These are phyloP conservation scores for Heliconius melpomene DNA, from an alignment of 1,140 invertebrate genomes.

Conservation along the genomic window DNA sequence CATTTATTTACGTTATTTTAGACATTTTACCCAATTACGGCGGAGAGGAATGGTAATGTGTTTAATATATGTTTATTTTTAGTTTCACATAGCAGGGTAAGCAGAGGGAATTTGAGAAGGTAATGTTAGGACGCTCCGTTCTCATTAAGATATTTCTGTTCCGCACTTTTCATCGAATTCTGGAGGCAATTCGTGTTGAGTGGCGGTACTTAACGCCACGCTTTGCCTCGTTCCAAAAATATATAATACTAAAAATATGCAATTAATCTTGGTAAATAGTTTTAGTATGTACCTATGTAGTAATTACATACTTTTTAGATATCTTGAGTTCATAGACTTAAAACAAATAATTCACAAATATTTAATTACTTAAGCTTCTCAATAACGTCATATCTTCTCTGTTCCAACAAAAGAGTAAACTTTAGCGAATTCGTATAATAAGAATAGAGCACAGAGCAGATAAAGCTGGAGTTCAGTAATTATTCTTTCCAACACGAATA, in stretches of 20 bases:
- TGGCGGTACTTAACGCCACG: no score
- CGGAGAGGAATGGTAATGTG: background rate
- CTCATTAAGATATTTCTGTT: no score
- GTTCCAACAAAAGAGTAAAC: background rate
- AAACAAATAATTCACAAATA: background rate
- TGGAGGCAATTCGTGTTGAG: no score
- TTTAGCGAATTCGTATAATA: background rate
- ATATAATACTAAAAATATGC: no score
- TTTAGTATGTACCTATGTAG: no score
- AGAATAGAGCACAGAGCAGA: background rate
- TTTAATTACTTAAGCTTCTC: background rate
- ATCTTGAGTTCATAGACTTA: background rate
- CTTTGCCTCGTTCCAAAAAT: no score
- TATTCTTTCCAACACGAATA: background rate
- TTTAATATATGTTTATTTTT: no score
- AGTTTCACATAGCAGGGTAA: no score
- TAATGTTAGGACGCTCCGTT: no score
- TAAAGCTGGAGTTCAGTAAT: background rate
- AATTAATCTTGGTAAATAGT: no score
- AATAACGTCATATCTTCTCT: background rate
- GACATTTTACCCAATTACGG: constrained; percentile 2
- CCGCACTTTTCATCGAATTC: no score
- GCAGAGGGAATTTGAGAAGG: no score
- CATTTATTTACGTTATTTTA: background rate
- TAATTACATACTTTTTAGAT: background rate